phyloP scores from a whole-genome alignment of 2,797 vertebrate species.

The Alauda arvensis region DNA sequence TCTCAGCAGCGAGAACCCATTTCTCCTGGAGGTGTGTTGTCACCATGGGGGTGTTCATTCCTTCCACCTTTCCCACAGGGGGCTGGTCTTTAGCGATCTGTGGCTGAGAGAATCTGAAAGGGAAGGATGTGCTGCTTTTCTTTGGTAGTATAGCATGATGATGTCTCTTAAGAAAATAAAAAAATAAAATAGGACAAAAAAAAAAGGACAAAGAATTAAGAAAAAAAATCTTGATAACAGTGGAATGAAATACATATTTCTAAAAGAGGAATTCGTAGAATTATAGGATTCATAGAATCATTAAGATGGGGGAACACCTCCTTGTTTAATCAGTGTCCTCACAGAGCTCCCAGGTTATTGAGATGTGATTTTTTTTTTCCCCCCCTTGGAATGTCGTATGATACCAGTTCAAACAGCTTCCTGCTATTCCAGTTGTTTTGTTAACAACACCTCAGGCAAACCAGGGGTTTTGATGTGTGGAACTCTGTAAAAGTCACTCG shows the following conservation, averaged over 20 bases:
- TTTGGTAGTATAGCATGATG: background rate
- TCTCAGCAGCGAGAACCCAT: background rate
- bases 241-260: background rate
- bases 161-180: too few species aligned
- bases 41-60: background rate
- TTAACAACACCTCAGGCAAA: background rate
- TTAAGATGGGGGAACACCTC: background rate
- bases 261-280: background rate
- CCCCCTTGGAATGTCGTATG: background rate
- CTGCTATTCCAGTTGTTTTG: background rate
- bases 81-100: background rate
- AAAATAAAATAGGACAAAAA: too few species aligned
- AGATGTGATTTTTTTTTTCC: background rate
- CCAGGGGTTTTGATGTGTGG: background rate
- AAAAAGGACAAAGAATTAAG: background rate
- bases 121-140: background rate
- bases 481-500: background rate
- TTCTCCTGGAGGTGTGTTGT: background rate
- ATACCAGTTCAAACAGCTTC: background rate
- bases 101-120: background rate
- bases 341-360: background rate
- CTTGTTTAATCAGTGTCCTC: background rate
- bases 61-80: background rate
- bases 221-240: fast-evolving
- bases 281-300: background rate